Evolutionary conservation across 92 coral and sea anemone species (phyloP).

Genomic region (Porites divaricata): DNA sequence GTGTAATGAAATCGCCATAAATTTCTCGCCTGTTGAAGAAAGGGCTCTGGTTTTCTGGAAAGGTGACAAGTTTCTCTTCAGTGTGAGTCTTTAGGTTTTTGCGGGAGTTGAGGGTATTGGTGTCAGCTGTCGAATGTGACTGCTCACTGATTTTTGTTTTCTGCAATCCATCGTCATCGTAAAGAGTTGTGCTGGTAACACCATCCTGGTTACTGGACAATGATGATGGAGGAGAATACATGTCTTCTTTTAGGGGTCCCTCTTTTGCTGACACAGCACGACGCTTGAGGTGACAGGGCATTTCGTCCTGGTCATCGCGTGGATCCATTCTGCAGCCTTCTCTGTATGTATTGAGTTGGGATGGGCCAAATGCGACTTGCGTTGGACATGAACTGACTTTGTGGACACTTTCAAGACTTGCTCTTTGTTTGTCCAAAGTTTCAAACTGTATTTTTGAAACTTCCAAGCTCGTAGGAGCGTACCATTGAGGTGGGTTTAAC

Average conservation of each 20-base stretch:
- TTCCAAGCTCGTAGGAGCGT: neutral
- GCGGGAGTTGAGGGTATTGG: too few relatives aligned
- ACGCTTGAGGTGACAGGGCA: neutral
- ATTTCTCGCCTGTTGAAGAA: neutral
- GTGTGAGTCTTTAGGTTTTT: neutral
- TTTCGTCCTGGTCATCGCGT: too few relatives aligned
- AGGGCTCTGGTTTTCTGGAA: neutral
- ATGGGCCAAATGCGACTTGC: neutral
- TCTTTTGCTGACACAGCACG: neutral
- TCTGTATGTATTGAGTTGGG: neutral
- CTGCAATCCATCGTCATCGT: neutral
- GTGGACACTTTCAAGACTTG: neutral
- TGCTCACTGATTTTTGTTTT: neutral
- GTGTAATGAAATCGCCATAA: neutral
- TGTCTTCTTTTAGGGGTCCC: neutral
- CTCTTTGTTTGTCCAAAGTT: neutral
- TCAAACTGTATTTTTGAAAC: neutral
- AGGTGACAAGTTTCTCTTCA: neutral
- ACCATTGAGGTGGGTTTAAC: neutral
- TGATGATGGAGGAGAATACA: neutral
- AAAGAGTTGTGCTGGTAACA: constrained; percentile 4
- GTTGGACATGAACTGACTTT: neutral
- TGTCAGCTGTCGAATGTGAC: neutral
- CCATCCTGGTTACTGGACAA: neutral
- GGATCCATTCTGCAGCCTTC: neutral